These are phyloP conservation scores for Xiphorhynchus erythropygius DNA, from an alignment of 2,797 vertebrate genomes.

Conservation along the genomic window DNA sequence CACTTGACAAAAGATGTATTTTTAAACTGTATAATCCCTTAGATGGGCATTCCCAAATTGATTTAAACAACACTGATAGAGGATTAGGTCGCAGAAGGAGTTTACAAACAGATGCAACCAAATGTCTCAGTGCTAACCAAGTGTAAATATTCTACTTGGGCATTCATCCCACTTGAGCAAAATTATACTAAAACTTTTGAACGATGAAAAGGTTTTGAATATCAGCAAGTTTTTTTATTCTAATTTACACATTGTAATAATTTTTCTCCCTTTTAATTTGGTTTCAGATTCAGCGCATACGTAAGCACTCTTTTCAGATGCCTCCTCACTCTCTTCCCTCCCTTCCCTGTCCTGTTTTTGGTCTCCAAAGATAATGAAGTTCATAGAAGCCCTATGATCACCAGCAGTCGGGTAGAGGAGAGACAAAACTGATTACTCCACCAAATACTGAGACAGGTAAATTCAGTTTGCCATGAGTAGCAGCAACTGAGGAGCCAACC, in stretches of 20 bases:
- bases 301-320: background rate
- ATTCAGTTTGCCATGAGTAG: background rate
- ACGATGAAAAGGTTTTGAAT: background rate
- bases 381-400: background rate
- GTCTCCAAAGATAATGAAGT: background rate
- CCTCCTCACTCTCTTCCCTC: background rate
- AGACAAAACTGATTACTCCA: background rate
- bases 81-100: background rate
- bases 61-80: background rate
- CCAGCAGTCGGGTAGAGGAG: background rate
- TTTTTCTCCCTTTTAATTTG: background rate
- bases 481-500: background rate
- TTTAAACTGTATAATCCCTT: background rate
- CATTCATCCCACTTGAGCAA: background rate
- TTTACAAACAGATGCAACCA: background rate
- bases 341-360: background rate
- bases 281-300: background rate
- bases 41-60: background rate
- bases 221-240: background rate
- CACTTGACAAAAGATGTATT: background rate
- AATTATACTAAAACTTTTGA: background rate
- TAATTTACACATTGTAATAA: background rate
- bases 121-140: background rate
- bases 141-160: background rate
- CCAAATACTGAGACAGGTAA: accelerated